A percentile compares a stretch with the other conserved stretches of the same genome.
phyloP scores from a whole-genome alignment of 2,113 vertebrate species.

The Corynorhinus townsendii region DNA sequence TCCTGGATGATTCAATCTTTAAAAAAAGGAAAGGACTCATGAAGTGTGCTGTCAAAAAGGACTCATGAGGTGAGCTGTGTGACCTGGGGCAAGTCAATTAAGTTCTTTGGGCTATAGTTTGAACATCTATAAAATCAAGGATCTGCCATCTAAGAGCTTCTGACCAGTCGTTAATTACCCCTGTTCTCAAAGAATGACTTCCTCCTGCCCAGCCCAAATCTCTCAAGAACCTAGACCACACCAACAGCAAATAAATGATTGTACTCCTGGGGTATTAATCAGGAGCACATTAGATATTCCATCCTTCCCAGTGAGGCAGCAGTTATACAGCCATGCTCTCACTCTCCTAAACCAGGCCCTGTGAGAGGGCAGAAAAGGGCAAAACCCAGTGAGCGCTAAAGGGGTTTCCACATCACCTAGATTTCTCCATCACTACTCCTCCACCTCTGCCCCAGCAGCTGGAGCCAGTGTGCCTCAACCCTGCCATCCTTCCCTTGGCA shows the following conservation, averaged over 20 bases:
- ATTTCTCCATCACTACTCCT: not conserved
- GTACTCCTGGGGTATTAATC: not conserved
- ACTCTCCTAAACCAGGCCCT: not conserved
- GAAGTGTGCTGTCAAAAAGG: not conserved
- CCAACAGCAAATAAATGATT: not conserved
- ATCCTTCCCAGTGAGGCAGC: not conserved
- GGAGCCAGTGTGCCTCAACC: accelerated
- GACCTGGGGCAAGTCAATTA: not conserved
- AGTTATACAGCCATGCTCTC: not conserved
- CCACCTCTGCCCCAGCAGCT: not conserved
- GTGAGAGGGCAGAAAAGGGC: not conserved
- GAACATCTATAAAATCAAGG: not conserved
- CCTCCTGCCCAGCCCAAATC: not conserved
- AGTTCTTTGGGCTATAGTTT: not conserved
- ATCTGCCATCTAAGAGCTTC: not conserved
- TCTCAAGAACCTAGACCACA: not conserved
- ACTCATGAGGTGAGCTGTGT: not conserved
- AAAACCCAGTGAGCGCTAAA: not conserved
- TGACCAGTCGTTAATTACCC: not conserved
- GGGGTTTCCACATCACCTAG: not conserved
- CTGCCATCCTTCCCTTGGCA: not conserved
- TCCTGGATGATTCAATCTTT: not conserved
- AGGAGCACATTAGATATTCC: not conserved
- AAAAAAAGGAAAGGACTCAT: not conserved
- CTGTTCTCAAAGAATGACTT: not conserved